Conservation (phyloP, 2,797 vertebrate species). For the Hypotaenidia okinawae region DNA sequence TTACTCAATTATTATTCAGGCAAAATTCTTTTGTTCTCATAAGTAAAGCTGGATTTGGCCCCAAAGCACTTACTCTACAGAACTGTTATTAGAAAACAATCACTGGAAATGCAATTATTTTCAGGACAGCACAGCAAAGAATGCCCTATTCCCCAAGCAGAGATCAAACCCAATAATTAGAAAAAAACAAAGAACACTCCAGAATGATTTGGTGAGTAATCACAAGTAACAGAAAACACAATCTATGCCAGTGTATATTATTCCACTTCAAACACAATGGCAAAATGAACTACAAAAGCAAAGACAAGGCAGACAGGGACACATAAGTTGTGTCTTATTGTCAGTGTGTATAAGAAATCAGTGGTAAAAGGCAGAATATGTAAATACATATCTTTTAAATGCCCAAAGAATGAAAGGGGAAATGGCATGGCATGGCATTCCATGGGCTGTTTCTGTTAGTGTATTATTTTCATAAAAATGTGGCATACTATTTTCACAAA, state of each 20-base stretch:
- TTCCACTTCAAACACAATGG: slow-evolving; percentile 22
- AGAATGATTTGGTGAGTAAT: slow-evolving; percentile 47
- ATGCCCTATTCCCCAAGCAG: slow-evolving; percentile 22
- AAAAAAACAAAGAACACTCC: neutral
- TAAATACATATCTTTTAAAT: neutral
- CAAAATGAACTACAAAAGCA: slow-evolving; percentile 36
- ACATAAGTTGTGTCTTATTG: neutral
- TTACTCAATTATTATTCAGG: slow-evolving; percentile 24
- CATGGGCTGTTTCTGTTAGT: neutral
- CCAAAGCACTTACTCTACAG: slow-evolving; percentile 1
- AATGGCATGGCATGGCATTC: neutral
- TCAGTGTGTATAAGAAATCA: slow-evolving; percentile 16
- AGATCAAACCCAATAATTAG: slow-evolving; percentile 51
- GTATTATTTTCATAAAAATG: neutral
- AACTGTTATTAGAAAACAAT: slow-evolving; percentile 51
- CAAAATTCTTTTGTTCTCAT: slow-evolving; percentile 29
- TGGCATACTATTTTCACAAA: neutral
- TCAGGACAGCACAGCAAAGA: slow-evolving; percentile 41
- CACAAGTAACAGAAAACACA: slow-evolving; percentile 43
- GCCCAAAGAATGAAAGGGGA: neutral
- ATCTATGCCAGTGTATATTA: slow-evolving; percentile 2
- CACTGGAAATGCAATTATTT: slow-evolving; percentile 55
- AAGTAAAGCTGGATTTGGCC: slow-evolving; percentile 12
- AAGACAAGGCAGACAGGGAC: neutral
- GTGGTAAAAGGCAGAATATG: slow-evolving; percentile 1